These are phyloP conservation scores for Blastomussa wellsi DNA, from an alignment of 92 coral and sea anemone species.

Conservation along the genomic window DNA sequence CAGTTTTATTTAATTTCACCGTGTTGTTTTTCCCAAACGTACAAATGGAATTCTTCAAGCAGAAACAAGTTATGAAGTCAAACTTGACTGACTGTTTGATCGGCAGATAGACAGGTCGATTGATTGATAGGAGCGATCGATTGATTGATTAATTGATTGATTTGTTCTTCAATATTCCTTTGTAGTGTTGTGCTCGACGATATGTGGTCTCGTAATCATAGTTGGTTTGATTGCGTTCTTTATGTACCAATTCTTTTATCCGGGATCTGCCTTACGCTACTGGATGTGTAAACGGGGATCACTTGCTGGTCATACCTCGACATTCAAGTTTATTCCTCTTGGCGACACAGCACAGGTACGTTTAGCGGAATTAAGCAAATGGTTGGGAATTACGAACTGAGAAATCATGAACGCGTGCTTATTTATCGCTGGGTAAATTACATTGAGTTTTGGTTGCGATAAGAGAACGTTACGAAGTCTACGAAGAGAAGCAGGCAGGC, in stretches of 20 bases:
- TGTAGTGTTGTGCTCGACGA: conserved; percentile 59
- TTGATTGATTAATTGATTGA: not conserved
- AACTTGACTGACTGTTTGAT: not conserved
- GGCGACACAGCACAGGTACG: conserved; percentile 43
- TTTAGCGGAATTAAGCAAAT: not conserved
- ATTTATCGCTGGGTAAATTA: no score
- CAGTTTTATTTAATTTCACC: no score
- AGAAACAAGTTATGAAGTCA: no score
- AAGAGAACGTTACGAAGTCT: no score
- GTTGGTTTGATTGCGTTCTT: conserved; percentile 17
- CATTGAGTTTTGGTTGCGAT: no score
- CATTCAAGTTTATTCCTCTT: conserved; percentile 46
- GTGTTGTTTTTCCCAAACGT: no score
- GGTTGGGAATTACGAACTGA: no score
- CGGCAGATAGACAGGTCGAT: not conserved
- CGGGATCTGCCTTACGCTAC: conserved; percentile 77
- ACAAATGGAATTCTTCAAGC: no score
- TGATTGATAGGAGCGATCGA: not conserved
- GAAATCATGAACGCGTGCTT: no score
- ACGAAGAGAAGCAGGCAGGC: no score
- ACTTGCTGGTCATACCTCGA: conserved; percentile 44
- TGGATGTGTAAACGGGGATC: conserved; percentile 74
- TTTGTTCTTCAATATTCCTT: no score
- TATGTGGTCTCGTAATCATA: not conserved
- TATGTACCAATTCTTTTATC: conserved; percentile 70